Base-by-base conservation (phyloP, 2,888 invertebrate species). In the Amorpha juglandis region DNA sequence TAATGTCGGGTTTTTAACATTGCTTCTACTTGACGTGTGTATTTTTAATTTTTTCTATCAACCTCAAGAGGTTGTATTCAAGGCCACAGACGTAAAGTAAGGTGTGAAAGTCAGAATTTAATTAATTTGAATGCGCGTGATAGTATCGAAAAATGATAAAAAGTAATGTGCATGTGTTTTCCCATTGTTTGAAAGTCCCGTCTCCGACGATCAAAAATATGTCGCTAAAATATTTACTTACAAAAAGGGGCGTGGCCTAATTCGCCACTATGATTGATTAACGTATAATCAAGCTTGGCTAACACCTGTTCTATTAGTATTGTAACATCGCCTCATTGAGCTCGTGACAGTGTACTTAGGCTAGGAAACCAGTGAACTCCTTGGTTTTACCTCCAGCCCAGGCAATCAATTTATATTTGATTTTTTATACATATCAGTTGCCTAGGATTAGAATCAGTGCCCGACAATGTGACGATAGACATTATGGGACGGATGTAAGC, bases 161-260 rank as follows among this genome's bases (percentile, higher is more conserved):
- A 58, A 38, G 58, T 55, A 16, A 42, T 9, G 42, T 42, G 42
- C 42, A 19, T 19, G 58, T 19, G 35, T 58, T 42, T 7, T 55
- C 63, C 67, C 1, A 66, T 66, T 16, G 16, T n/a, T 69, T 64
- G 72, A 70, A 45, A 45, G 45, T 6, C 45, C 14, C 7, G 45
- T 45, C 45, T 45, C 45, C 45, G 6, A 11, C 42, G 42, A 9
- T 42, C 42, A 45, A 11, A 4, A 9, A 9, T 1, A 9, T 45
- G 12, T 14, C 14, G 14, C 9, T 45, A 45, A 45, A 45, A 45
- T 45, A 14, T 45, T 45, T 45, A 1, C 11, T 45, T 14, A 12
- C 14, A 45, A 45, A 42, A 42, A 42, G 42, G 42, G 42, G 9
- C 42, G 11, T 42, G 42, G 8, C 42, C n/a, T n/a, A n/a, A n/a